Percentiles rank a stretch among this genome's conserved stretches.
These are phyloP conservation scores for Microplitis mediator DNA, from an alignment of 1,140 invertebrate genomes.

Conservation along the genomic window DNA sequence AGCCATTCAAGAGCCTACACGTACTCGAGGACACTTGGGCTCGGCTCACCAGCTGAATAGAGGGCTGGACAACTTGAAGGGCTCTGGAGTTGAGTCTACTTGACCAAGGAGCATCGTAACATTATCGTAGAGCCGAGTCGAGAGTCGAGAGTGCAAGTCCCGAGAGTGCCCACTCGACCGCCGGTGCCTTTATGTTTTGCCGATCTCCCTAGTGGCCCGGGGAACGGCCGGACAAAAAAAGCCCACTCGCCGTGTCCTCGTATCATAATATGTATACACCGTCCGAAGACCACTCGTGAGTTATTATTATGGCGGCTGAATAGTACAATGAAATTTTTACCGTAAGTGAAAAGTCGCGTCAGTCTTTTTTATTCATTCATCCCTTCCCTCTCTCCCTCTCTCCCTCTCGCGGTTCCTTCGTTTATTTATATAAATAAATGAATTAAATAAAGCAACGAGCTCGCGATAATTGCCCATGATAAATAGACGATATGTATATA, in stretches of 20 bases:
- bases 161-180: conserved; percentile 25
- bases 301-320: too few species aligned
- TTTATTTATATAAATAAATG: too few species aligned
- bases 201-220: conserved; percentile 5
- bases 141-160: not conserved
- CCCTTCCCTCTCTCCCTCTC: too few species aligned
- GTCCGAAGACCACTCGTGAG: too few species aligned
- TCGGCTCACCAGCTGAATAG: not conserved
- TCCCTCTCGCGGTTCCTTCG: too few species aligned
- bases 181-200: conserved; percentile 30
- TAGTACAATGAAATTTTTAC: too few species aligned
- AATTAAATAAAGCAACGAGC: too few species aligned
- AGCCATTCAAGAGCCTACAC: conserved; percentile 13
- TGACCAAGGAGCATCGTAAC: conserved; percentile 19
- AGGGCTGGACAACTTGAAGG: not conserved
- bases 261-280: not conserved
- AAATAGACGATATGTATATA: too few species aligned
- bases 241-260: not conserved
- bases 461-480: too few species aligned
- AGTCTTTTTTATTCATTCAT: too few species aligned
- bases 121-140: conserved; percentile 17
- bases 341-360: too few species aligned
- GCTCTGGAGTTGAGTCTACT: not conserved
- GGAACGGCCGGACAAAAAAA: not conserved
- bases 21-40: conserved; percentile 20